Evolutionary conservation across 2,888 invertebrate genomes (phyloP).

Genomic region (Bruchidius siliquastri): DNA sequence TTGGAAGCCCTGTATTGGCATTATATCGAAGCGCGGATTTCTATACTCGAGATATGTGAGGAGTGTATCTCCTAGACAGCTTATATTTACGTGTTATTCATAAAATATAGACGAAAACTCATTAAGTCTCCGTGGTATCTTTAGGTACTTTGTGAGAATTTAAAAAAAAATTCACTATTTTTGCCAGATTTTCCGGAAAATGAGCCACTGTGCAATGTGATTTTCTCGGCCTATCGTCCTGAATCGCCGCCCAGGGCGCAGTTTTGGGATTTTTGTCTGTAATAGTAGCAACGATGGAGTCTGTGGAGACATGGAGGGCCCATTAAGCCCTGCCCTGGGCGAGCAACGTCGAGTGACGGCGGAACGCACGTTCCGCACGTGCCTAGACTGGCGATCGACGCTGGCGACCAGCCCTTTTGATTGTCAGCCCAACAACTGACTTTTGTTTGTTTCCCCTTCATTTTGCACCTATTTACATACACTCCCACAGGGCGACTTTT

Average conservation of each 20-base stretch:
- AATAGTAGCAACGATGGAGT: conserved; percentile 27
- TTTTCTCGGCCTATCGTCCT: background rate
- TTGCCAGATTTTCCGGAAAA: no score
- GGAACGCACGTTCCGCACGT: conserved; percentile 38
- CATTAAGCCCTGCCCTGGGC: conserved; percentile 36
- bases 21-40: no score
- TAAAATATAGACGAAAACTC: no score
- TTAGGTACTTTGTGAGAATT: no score
- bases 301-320: conserved; percentile 34
- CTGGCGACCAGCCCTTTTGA: conserved; percentile 22
- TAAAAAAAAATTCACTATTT: no score
- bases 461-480: conserved; percentile 14
- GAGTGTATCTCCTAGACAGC: no score
- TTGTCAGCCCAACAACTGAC: conserved; percentile 25
- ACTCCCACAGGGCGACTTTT: conserved; percentile 8
- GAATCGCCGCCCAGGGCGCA: background rate
- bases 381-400: conserved; percentile 35
- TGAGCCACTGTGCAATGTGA: no score
- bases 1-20: no score
- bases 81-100: no score
- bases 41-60: no score
- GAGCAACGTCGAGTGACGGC: conserved; percentile 30
- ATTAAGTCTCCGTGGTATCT: no score
- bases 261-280: conserved; percentile 14
- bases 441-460: conserved; percentile 32